Evolutionary conservation across 2,113 vertebrate species (phyloP).

Genomic region (Ancistrus triradiatus): DNA sequence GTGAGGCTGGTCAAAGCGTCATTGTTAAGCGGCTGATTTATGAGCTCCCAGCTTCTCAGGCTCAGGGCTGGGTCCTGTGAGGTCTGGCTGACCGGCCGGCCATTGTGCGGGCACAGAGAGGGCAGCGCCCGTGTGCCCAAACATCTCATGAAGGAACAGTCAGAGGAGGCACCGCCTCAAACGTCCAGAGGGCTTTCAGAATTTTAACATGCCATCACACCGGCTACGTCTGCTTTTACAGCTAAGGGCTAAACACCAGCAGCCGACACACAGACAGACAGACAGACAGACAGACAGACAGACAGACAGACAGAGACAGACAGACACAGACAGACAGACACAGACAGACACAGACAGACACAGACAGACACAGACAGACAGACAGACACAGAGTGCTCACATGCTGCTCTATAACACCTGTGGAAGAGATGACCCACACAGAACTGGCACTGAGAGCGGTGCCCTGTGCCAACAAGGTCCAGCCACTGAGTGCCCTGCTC

Average conservation of each 20-base stretch:
- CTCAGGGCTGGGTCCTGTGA: conserved; percentile 54
- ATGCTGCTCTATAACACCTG: too few relatives aligned
- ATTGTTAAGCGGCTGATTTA: conserved; percentile 75
- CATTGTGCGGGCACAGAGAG: conserved; percentile 56
- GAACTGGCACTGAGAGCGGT: too few relatives aligned
- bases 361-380: too few relatives aligned
- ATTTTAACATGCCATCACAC: too few relatives aligned
- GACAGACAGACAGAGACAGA: too few relatives aligned
- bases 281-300: not conserved
- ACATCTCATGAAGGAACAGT: conserved; percentile 58
- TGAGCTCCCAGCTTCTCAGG: conserved; percentile 51
- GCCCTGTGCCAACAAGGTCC: too few relatives aligned
- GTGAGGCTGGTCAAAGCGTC: conserved; percentile 39
- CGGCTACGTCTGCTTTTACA: conserved; percentile 48
- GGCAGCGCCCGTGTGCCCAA: conserved; percentile 47
- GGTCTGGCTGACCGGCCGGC: conserved; percentile 53
- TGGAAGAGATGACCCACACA: too few relatives aligned
- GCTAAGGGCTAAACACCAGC: not conserved
- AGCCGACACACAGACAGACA: not conserved
- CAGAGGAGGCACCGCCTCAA: conserved; percentile 62
- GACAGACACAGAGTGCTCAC: too few relatives aligned
- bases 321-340: too few relatives aligned
- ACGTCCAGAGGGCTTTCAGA: too few relatives aligned
- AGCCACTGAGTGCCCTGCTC: too few relatives aligned
- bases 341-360: too few relatives aligned